These are phyloP conservation scores for Sialia sialis DNA, from an alignment of 2,113 vertebrate genomes.

Conservation along the genomic window DNA sequence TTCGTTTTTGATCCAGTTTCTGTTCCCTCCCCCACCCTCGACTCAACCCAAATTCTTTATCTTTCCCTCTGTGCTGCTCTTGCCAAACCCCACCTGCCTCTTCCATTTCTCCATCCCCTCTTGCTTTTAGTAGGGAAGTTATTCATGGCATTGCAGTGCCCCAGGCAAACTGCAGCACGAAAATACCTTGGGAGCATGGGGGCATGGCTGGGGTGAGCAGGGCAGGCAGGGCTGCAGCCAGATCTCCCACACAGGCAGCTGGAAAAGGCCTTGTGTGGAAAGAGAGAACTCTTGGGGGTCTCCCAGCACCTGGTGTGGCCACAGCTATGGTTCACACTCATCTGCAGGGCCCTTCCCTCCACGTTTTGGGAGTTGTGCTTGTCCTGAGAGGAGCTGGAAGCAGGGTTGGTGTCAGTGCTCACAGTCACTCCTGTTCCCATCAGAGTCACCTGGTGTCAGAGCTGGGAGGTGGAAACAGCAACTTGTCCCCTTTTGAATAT, in stretches of 20 bases:
- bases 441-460: not conserved
- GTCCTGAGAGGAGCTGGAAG: not conserved
- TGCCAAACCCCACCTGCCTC: not conserved
- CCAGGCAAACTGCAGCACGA: conserved; percentile 21
- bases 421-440: not conserved
- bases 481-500: not conserved
- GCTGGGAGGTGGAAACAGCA: not conserved
- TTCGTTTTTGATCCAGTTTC: not conserved
- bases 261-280: not conserved
- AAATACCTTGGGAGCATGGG: conserved; percentile 49
- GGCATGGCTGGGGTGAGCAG: conserved; percentile 52
- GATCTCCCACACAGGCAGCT: not conserved
- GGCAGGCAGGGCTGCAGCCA: not conserved
- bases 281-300: not conserved
- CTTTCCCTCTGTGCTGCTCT: not conserved
- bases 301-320: not conserved
- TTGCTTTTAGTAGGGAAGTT: conserved; percentile 28
- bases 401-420: not conserved
- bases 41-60: not conserved
- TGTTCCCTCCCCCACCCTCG: not conserved
- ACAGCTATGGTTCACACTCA: not conserved
- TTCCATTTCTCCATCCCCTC: not conserved
- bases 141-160: conserved; percentile 55
- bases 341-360: not conserved
- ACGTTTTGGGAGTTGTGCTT: not conserved